Evolutionary conservation across 2,113 vertebrate species (phyloP), one percentile per base, ranked within the genome.

Genomic region (Lasiurus cinereus): DNA sequence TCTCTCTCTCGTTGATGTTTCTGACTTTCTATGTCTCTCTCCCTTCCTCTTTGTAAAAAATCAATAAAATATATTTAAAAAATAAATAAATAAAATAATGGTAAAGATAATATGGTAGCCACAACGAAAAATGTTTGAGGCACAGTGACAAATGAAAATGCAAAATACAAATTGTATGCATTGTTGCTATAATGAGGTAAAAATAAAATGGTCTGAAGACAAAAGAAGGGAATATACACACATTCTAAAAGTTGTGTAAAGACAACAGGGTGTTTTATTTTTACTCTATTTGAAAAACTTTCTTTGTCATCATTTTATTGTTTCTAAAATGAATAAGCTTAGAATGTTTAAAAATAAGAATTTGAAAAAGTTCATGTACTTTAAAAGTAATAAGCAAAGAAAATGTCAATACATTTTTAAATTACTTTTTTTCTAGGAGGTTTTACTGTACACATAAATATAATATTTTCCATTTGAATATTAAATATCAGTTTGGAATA

Each of bases 371-470:
- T 83, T 72, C 5, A 16, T 48, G 2, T 59, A 39, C 14, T 66
- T 19, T 21, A 56, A 88, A 72, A 39, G 22, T 78, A 36, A 12
- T 24, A 85, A 78, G 4, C 14, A 62, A 83, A 77, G 31, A 15
- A 76, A 92, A 29, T n/a, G 72, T 72, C 0, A 73, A 27, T 9
- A 13, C 24, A 62, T 39, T 64, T 87, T 33, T 54, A 80, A 50
- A 78, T 74, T 43, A 86, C 50, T 39, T 93, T 56, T 89, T 62
- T 62, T 76, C 59, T 86, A 27, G 46, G 90, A 92, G 5, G 9
- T 74, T 74, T 50, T 84, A n/a, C 4, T 78, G 5, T 83, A 56
- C 9, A 29, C 7, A n/a, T n/a, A 46, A 9, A 9, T 90, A 54
- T 64, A 67, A 46, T 24, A 46, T 66, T 46, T 94, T 22, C 8